phyloP scores from a whole-genome alignment of 2,113 vertebrate species.

The Seriola quinqueradiata region DNA sequence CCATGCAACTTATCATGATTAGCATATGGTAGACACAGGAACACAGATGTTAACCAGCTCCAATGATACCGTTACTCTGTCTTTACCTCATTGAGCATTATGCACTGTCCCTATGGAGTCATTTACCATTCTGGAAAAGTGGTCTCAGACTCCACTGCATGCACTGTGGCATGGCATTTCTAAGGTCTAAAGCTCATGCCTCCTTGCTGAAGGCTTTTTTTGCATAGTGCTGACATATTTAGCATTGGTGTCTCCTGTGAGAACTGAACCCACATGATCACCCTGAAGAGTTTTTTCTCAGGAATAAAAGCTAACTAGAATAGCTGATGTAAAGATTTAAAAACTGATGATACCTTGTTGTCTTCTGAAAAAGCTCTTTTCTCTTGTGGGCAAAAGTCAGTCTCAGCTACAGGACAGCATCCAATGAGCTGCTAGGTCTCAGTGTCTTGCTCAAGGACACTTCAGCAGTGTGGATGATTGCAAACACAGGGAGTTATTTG shows the following conservation, averaged over 20 bases:
- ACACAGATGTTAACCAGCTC: no score
- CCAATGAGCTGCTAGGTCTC: neutral
- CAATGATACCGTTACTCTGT: no score
- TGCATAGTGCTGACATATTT: neutral
- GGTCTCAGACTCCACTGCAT: neutral
- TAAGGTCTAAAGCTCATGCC: neutral
- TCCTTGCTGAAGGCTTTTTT: neutral
- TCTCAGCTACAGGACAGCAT: neutral
- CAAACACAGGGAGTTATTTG: constrained; percentile 38
- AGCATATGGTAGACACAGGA: no score
- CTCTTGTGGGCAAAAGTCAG: neutral
- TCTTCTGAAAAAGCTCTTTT: constrained; percentile 2
- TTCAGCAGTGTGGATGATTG: constrained; percentile 16
- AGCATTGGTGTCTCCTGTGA: neutral
- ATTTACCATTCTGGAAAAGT: no score
- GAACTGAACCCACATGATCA: neutral
- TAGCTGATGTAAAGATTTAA: neutral
- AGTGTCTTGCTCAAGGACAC: constrained; percentile 34
- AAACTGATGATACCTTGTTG: neutral
- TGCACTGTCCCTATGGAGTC: no score
- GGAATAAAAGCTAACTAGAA: neutral
- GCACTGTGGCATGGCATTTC: neutral
- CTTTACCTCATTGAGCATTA: no score
- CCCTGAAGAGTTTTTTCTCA: neutral
- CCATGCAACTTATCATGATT: no score